A percentile compares a stretch with the other conserved stretches of the same genome.
These are phyloP conservation scores for Sebastes nivosus DNA, from an alignment of 2,797 vertebrate genomes.

Conservation along the genomic window DNA sequence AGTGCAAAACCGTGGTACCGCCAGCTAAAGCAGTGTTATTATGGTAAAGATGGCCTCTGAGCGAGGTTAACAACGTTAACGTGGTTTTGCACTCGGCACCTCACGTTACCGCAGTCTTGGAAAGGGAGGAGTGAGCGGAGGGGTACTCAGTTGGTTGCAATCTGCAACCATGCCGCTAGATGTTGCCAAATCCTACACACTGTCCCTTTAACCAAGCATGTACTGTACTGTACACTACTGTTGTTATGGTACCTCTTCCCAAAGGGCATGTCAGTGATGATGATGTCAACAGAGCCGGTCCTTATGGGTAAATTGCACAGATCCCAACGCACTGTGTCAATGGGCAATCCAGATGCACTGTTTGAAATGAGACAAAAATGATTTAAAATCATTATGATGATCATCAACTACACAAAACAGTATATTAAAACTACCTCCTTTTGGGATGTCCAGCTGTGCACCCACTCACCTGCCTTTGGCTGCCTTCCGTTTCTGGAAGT, in stretches of 20 bases:
- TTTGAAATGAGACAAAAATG: neutral
- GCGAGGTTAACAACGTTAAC: accelerated
- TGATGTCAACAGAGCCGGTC: conserved; percentile 89
- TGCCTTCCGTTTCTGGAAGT: conserved; percentile 88
- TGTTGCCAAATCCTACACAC: no score
- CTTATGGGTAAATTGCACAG: conserved; percentile 89
- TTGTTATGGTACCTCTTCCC: conserved; percentile 89
- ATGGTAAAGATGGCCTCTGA: no score
- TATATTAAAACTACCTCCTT: neutral
- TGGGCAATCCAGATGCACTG: conserved; percentile 83
- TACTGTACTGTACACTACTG: neutral
- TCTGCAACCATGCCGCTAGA: no score
- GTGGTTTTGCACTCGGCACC: no score
- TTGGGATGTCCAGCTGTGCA: neutral
- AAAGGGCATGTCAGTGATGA: conserved; percentile 97
- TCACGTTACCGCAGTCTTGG: no score
- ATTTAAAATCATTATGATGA: neutral
- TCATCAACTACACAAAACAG: neutral
- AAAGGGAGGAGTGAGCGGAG: no score
- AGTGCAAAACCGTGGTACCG: no score
- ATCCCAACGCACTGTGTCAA: conserved; percentile 93
- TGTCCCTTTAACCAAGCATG: neutral
- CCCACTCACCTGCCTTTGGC: conserved; percentile 85
- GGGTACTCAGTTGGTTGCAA: no score
- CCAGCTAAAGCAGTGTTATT: no score